Conservation (phyloP, 1,140 invertebrate genomes). For the Aphis gossypii region DNA sequence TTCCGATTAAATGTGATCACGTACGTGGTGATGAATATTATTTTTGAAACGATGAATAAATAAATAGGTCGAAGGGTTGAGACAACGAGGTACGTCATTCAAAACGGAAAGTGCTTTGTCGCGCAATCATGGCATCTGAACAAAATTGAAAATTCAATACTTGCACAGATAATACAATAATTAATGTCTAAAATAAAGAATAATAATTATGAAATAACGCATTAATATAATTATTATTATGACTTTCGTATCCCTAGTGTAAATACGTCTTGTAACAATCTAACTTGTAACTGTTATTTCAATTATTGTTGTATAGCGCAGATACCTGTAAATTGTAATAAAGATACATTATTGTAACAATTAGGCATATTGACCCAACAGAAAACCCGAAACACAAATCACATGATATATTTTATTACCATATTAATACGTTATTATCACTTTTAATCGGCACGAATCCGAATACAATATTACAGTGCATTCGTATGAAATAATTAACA, state of each 20-base stretch:
- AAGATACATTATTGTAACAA: background rate
- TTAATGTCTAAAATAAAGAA: too few species aligned
- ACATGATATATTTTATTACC: background rate
- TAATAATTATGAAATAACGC: too few species aligned
- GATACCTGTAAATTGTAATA: too few species aligned
- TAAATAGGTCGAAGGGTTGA: background rate
- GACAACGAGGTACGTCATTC: background rate
- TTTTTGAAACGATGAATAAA: background rate
- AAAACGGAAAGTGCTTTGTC: background rate
- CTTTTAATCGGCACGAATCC: background rate
- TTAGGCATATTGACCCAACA: background rate
- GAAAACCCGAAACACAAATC: background rate
- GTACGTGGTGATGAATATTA: background rate
- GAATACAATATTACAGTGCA: background rate
- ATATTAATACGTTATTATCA: background rate
- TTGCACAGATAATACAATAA: background rate
- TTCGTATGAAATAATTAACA: background rate
- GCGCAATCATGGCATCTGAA: background rate
- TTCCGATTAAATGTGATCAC: background rate
- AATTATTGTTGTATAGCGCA: too few species aligned
- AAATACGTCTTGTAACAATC: too few species aligned
- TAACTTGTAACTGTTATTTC: too few species aligned
- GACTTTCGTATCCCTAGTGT: too few species aligned
- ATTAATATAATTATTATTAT: too few species aligned
- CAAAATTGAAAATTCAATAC: background rate